phyloP scores from a whole-genome alignment of 2,113 vertebrate genomes.

The Cyanoderma ruficeps region DNA sequence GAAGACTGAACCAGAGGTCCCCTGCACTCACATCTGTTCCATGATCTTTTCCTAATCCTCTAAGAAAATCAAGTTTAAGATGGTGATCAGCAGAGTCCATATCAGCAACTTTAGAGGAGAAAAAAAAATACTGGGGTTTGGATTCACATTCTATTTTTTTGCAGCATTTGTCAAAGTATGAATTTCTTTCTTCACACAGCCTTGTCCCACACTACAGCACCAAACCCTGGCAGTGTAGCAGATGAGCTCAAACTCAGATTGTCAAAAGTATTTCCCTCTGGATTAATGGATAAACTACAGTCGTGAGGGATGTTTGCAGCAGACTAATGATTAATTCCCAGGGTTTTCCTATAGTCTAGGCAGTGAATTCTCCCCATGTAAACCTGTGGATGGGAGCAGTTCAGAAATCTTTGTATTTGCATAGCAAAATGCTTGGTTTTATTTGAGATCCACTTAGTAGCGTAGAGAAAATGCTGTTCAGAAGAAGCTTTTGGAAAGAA shows the following conservation, averaged over 20 bases:
- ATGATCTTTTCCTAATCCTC: neutral
- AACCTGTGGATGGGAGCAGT: neutral
- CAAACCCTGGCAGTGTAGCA: neutral
- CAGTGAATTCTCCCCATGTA: neutral
- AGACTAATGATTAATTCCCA: neutral
- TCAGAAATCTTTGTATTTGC: neutral
- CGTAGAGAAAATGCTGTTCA: neutral
- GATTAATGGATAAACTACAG: neutral
- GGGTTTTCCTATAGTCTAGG: neutral
- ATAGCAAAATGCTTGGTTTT: neutral
- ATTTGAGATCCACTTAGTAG: neutral
- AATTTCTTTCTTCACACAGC: neutral
- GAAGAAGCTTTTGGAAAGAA: neutral
- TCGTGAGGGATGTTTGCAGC: neutral
- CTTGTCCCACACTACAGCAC: accelerated
- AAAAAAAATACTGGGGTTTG: neutral
- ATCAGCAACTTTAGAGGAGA: neutral
- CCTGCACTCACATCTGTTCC: too few relatives aligned
- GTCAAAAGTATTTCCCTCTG: neutral
- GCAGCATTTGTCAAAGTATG: neutral
- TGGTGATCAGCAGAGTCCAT: neutral
- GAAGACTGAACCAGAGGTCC: neutral
- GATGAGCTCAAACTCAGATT: neutral
- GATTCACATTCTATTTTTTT: accelerated
- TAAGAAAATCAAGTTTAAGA: neutral